phyloP scores from a whole-genome alignment of 2,113 vertebrate genomes.

The Melanerpes aurifrons region DNA sequence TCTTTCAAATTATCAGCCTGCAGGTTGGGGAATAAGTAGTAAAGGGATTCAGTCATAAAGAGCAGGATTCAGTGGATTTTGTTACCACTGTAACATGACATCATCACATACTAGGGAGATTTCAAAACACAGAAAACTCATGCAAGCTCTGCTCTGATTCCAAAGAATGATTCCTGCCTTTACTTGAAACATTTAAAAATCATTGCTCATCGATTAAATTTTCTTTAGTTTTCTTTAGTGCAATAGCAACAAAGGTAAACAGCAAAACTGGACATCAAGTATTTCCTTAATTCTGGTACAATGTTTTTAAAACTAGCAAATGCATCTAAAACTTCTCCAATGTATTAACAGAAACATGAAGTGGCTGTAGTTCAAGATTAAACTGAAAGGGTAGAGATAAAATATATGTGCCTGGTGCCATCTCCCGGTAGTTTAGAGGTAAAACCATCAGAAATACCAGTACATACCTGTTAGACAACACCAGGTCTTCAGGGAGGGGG shows the following conservation, averaged over 20 bases:
- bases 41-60: not conserved
- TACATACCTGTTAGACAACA: not conserved
- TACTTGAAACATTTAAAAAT: not conserved
- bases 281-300: not conserved
- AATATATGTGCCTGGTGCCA: constrained; percentile 42
- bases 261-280: not conserved
- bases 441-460: not conserved
- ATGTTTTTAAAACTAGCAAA: not conserved
- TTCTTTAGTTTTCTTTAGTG: not conserved
- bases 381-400: not conserved
- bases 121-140: not conserved
- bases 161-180: not conserved
- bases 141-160: not conserved
- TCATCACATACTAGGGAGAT: not conserved
- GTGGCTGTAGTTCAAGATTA: not conserved
- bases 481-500: rapidly evolving
- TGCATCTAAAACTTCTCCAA: not conserved
- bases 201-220: not conserved
- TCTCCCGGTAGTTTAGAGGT: constrained; percentile 37
- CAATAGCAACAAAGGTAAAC: not conserved
- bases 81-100: not conserved
- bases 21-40: not conserved
- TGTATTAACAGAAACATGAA: not conserved
- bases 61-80: not conserved
- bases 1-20: not conserved